Percentiles rank a stretch among this genome's conserved stretches.
These are phyloP conservation scores for Thomomys bottae DNA, from an alignment of 2,113 vertebrate genomes.

Conservation along the genomic window DNA sequence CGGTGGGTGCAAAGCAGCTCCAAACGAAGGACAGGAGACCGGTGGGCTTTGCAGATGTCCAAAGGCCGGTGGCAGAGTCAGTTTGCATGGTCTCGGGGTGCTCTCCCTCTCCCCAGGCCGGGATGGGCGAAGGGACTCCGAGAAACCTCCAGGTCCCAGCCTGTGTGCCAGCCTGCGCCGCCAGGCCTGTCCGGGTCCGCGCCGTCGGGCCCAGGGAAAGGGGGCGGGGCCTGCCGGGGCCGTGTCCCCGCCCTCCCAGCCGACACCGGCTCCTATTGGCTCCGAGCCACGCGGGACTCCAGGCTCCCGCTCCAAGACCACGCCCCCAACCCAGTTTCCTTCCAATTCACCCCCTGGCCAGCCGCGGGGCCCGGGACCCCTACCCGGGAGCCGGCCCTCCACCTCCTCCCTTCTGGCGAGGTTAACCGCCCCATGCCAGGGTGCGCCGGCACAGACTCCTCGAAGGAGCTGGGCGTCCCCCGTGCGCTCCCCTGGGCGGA, in stretches of 20 bases:
- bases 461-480: too few relatives aligned
- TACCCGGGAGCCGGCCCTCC: not conserved
- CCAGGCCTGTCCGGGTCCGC: not conserved
- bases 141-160: constrained; percentile 8
- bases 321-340: not conserved
- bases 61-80: not conserved
- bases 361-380: fast-evolving
- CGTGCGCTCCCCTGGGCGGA: not conserved
- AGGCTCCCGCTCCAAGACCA: not conserved
- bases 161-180: not conserved
- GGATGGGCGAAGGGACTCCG: not conserved
- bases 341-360: not conserved
- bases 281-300: constrained; percentile 61
- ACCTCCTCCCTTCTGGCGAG: not conserved
- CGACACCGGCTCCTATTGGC: constrained; percentile 64
- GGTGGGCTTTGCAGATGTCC: not conserved
- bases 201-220: not conserved
- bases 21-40: not conserved
- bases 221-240: not conserved
- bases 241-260: constrained; percentile 33
- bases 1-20: not conserved
- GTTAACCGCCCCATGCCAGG: constrained; percentile 47
- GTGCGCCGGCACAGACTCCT: not conserved
- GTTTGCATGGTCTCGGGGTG: constrained; percentile 4
- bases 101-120: not conserved